Conservation (phyloP, 2,888 invertebrate genomes). For the Clistopyga incitator region DNA sequence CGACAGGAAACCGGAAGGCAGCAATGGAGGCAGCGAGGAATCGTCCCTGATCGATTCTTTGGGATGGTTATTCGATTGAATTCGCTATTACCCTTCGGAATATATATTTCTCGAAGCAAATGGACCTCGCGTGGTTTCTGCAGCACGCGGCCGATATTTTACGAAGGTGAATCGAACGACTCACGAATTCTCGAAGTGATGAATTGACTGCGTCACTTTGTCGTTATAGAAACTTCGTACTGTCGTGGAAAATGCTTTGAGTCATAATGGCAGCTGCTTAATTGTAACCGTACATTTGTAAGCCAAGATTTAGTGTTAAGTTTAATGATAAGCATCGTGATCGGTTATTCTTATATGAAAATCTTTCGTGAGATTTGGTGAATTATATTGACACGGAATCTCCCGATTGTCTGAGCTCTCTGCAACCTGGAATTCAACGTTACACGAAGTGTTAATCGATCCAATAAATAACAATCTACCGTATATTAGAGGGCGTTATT, state of each 20-base stretch:
- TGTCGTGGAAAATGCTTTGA: not conserved
- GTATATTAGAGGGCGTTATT: not conserved
- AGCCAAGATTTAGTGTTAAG: conserved; percentile 6
- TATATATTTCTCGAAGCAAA: not conserved
- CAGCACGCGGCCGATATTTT: not conserved
- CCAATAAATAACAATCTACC: conserved; percentile 12
- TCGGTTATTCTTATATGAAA: not conserved
- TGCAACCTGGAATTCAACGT: conserved; percentile 83
- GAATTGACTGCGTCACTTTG: conserved; percentile 43
- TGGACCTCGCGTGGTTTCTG: not conserved
- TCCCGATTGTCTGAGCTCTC: conserved; percentile 83
- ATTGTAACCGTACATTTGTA: not conserved
- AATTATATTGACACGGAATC: conserved; percentile 57
- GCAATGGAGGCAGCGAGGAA: conserved; percentile 4
- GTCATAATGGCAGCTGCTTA: conserved; percentile 16
- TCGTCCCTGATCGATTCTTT: conserved; percentile 36
- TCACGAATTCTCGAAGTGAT: conserved; percentile 3
- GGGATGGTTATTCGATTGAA: conserved; percentile 37
- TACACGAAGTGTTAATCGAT: conserved; percentile 14
- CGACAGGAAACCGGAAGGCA: conserved; percentile 64
- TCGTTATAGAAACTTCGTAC: not conserved
- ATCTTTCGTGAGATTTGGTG: not conserved
- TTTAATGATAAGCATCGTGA: not conserved
- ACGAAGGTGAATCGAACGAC: not conserved
- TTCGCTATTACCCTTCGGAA: not conserved